phyloP scores from a whole-genome alignment of 1,140 invertebrate species.

The Bombus affinis region DNA sequence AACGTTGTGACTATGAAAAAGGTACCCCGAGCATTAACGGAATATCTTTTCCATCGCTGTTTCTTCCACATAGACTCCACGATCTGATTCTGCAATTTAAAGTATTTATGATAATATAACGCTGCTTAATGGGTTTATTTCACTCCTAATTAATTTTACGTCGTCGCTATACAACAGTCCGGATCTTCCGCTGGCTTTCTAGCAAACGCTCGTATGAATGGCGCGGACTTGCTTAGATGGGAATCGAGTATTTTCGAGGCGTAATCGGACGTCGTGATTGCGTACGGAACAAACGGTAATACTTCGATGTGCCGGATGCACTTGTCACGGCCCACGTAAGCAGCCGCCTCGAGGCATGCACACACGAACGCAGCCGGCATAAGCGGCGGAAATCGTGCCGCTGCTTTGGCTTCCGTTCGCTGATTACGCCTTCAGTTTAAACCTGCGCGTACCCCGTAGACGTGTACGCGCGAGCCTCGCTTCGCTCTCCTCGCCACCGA shows the following conservation, averaged over 20 bases:
- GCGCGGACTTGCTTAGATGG: too few species aligned
- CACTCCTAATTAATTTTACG: neutral
- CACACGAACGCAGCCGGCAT: slow-evolving; percentile 40
- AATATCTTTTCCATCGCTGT: too few species aligned
- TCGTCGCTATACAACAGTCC: too few species aligned
- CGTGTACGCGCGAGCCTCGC: too few species aligned
- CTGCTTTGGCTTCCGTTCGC: slow-evolving; percentile 51
- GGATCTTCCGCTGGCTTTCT: neutral
- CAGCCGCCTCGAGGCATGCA: slow-evolving; percentile 42
- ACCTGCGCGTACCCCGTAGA: slow-evolving; percentile 3
- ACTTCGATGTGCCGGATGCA: slow-evolving; percentile 52
- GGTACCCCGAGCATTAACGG: too few species aligned
- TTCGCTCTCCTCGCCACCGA: neutral
- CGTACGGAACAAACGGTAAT: slow-evolving; percentile 39
- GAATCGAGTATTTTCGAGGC: neutral
- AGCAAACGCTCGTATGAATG: neutral
- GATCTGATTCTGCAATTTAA: too few species aligned
- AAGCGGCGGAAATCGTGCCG: slow-evolving; percentile 61
- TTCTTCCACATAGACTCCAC: too few species aligned
- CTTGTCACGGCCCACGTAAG: slow-evolving; percentile 59
- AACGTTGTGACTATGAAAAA: too few species aligned
- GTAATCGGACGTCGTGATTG: slow-evolving; percentile 43
- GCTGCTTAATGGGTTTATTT: neutral
- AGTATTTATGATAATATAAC: too few species aligned
- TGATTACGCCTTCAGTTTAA: slow-evolving; percentile 42